Conservation (phyloP, 2,888 invertebrate genomes). For the Orchesella flavescens region DNA sequence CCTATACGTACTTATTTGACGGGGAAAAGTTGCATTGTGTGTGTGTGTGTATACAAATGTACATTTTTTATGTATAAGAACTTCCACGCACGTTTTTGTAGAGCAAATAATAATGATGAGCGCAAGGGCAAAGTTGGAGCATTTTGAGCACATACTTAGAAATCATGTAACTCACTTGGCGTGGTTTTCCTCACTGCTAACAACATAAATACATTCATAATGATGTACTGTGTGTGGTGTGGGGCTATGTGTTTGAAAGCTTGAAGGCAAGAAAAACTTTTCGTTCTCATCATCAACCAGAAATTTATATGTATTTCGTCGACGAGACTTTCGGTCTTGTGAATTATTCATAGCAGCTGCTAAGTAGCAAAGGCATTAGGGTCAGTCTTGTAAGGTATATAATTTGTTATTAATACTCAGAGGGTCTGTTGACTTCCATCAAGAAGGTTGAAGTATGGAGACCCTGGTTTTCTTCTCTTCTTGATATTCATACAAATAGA, state of each 20-base stretch:
- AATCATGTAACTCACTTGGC: slow-evolving; percentile 20
- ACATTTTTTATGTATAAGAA: too few relatives aligned
- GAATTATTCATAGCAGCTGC: slow-evolving; percentile 65
- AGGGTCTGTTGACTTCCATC: slow-evolving; percentile 60
- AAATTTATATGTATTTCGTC: background rate
- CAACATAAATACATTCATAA: slow-evolving; percentile 26
- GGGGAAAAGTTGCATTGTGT: too few relatives aligned
- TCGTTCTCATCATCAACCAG: slow-evolving; percentile 16
- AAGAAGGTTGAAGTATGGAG: slow-evolving; percentile 17
- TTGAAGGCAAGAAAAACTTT: slow-evolving; percentile 5
- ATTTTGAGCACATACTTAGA: background rate
- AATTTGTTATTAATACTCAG: slow-evolving; percentile 63
- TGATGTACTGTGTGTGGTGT: slow-evolving; percentile 23
- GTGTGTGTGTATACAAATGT: too few relatives aligned
- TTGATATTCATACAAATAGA: too few relatives aligned
- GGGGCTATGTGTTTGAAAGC: slow-evolving; percentile 22
- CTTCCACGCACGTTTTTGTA: too few relatives aligned
- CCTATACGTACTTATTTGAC: too few relatives aligned
- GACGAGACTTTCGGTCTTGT: slow-evolving; percentile 48
- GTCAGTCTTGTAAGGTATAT: slow-evolving; percentile 56
- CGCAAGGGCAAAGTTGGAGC: background rate
- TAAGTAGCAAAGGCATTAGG: slow-evolving; percentile 64
- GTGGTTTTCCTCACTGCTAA: slow-evolving; percentile 1
- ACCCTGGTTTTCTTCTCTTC: slow-evolving; percentile 35
- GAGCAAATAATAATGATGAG: slow-evolving; percentile 7